Evolutionary conservation across 2,888 invertebrate species (phyloP).

Genomic region (Torymus texanus): DNA sequence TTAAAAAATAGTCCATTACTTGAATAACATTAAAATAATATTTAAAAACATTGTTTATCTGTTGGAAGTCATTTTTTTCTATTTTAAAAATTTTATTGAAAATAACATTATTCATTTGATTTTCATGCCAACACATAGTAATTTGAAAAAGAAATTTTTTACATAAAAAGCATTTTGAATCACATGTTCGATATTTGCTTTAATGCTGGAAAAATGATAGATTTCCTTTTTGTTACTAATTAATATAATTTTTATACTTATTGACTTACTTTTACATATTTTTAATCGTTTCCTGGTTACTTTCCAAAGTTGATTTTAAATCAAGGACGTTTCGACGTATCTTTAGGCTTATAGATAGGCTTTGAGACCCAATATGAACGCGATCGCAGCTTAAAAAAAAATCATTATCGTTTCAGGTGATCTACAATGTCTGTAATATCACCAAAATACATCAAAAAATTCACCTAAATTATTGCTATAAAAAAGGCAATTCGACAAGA

Average conservation of each 20-base stretch:
- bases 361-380: slow-evolving; percentile 43
- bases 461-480: slow-evolving; percentile 51
- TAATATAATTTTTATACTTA: slow-evolving; percentile 1
- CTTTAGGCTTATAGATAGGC: slow-evolving; percentile 34
- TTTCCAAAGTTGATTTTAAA: slow-evolving; percentile 43
- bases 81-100: too few species aligned
- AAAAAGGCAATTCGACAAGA: slow-evolving; percentile 52
- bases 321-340: neutral
- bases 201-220: too few species aligned
- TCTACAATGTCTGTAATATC: slow-evolving; percentile 23
- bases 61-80: too few species aligned
- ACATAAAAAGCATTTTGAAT: neutral
- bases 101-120: too few species aligned
- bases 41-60: too few species aligned
- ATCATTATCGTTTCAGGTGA: slow-evolving; percentile 22
- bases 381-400: slow-evolving; percentile 28
- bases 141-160: too few species aligned
- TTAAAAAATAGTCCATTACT: too few species aligned
- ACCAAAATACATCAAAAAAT: slow-evolving; percentile 41
- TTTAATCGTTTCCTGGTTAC: slow-evolving; percentile 3
- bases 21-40: too few species aligned
- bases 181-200: neutral
- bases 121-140: too few species aligned
- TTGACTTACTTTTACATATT: slow-evolving; percentile 1
- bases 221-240: too few species aligned